These are phyloP conservation scores for Chrysocyon brachyurus DNA, from an alignment of 2,797 vertebrate species.

Conservation along the genomic window DNA sequence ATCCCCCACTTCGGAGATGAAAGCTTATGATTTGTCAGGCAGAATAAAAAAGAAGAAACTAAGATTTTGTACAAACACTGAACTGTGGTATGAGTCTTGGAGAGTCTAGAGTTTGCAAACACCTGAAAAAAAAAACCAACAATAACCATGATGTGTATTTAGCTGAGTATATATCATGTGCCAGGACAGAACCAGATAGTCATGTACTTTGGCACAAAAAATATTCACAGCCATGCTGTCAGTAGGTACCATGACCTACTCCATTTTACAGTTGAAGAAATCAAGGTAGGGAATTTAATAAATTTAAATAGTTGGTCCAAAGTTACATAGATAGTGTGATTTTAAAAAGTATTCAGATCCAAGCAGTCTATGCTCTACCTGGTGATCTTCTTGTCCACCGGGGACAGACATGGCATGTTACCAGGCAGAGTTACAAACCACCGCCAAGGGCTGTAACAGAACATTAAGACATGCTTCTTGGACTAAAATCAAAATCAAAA, in stretches of 20 bases:
- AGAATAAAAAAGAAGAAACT: not conserved
- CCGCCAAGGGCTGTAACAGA: not conserved
- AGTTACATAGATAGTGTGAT: not conserved
- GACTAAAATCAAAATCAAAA: not conserved
- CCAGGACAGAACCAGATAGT: not conserved
- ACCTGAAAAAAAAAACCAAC: not conserved
- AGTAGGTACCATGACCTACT: not conserved
- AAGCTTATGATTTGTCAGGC: not conserved
- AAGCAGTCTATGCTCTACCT: not conserved
- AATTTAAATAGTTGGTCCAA: not conserved
- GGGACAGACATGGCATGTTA: not conserved
- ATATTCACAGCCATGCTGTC: not conserved
- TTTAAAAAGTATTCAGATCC: not conserved
- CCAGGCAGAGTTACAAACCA: not conserved
- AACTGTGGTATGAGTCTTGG: not conserved
- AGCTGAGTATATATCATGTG: not conserved
- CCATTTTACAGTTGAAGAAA: not conserved
- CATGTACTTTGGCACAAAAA: not conserved
- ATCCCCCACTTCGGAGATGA: not conserved
- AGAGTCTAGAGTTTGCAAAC: not conserved
- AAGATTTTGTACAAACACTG: not conserved
- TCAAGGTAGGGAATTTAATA: not conserved
- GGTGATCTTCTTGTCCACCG: not conserved
- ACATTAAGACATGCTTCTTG: not conserved
- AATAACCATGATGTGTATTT: not conserved